Percentiles rank a stretch among this genome's conserved stretches.
Evolutionary conservation across 2,113 vertebrate genomes (phyloP).

Genomic region (Rissa tridactyla): DNA sequence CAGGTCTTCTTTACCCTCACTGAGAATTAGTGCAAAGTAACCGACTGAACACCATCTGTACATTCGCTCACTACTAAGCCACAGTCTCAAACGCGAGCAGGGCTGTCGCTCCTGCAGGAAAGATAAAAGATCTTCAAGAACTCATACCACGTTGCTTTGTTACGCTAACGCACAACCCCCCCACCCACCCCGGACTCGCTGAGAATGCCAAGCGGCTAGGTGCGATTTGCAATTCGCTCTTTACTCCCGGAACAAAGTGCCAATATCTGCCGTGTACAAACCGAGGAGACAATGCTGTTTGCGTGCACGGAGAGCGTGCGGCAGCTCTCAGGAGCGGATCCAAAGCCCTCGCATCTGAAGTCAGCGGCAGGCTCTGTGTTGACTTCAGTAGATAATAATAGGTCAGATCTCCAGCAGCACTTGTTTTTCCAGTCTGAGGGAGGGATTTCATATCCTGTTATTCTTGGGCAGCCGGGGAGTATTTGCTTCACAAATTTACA

Average conservation of each 20-base stretch:
- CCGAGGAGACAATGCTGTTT: not conserved
- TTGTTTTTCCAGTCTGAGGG: not conserved
- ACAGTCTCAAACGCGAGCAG: not conserved
- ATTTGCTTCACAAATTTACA: not conserved
- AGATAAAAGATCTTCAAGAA: not conserved
- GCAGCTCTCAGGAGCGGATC: not conserved
- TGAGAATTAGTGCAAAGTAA: not conserved
- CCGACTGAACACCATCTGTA: not conserved
- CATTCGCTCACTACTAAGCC: not conserved
- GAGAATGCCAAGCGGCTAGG: not conserved
- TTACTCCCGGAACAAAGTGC: not conserved
- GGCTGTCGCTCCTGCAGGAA: not conserved
- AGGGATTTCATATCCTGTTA: not conserved
- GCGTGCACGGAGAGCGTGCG: accelerated
- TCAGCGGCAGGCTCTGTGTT: not conserved
- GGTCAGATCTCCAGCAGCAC: not conserved
- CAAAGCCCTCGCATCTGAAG: not conserved
- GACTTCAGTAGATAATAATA: not conserved
- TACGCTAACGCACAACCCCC: not conserved
- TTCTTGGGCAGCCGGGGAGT: not conserved
- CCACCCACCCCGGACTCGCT: not conserved
- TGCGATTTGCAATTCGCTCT: not conserved
- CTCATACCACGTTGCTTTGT: not conserved
- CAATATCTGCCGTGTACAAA: not conserved
- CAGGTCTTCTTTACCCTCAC: not conserved